Evolutionary conservation across 2,888 invertebrate species (phyloP).

Genomic region (Tineola bisselliella): DNA sequence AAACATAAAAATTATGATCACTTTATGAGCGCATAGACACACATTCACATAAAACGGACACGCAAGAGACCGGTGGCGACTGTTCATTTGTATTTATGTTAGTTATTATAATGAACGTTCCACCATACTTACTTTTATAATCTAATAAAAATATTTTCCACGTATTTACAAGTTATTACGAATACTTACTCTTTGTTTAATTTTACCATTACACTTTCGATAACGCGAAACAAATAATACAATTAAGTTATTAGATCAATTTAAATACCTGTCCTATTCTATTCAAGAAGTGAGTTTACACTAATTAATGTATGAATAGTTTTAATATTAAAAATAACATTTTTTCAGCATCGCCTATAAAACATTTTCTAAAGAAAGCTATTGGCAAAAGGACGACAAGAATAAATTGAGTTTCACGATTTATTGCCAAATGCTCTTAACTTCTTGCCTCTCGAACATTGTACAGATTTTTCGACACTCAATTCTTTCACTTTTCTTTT

Average conservation of each 20-base stretch:
- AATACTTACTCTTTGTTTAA: too few species aligned
- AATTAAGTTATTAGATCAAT: too few species aligned
- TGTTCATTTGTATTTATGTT: constrained; percentile 9
- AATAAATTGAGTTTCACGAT: constrained; percentile 57
- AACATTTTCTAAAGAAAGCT: background rate
- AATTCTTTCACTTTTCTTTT: background rate
- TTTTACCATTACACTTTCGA: too few species aligned
- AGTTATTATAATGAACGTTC: constrained; percentile 4
- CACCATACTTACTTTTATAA: background rate
- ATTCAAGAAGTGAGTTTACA: too few species aligned
- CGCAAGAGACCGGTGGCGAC: constrained; percentile 5
- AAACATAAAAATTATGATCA: constrained; percentile 37
- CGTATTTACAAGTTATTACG: background rate
- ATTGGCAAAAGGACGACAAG: constrained; percentile 43
- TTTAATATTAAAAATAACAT: too few species aligned
- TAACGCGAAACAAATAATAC: too few species aligned
- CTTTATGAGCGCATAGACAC: constrained; percentile 30
- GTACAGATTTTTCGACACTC: background rate
- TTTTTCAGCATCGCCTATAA: background rate
- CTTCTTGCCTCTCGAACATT: constrained; percentile 17
- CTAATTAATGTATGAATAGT: too few species aligned
- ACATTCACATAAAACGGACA: constrained; percentile 8
- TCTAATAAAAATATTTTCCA: background rate
- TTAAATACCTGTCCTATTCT: too few species aligned
- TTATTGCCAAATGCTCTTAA: constrained; percentile 64